A percentile compares a stretch with the other conserved stretches of the same genome.
Conservation (phyloP, 1,140 invertebrate genomes). For the Bradysia coprophila region DNA sequence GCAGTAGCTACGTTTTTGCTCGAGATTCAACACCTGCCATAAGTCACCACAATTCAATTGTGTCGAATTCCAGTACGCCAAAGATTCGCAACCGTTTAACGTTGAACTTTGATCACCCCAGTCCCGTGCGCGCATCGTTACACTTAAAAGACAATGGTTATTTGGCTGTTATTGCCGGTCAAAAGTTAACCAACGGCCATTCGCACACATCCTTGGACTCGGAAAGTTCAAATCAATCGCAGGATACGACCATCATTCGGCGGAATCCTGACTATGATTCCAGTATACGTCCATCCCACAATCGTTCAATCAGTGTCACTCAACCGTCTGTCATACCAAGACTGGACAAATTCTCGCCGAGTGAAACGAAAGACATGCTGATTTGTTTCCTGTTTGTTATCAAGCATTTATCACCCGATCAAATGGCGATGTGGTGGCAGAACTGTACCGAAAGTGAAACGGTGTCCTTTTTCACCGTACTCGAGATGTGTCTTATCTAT, state of each 20-base stretch:
- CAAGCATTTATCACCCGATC: conserved; percentile 73
- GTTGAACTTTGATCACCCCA: conserved; percentile 30
- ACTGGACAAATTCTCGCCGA: conserved; percentile 53
- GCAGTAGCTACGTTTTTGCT: conserved; percentile 25
- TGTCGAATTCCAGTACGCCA: conserved; percentile 22
- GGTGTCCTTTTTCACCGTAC: conserved; percentile 16
- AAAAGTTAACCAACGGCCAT: conserved; percentile 36
- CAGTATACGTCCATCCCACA: conserved; percentile 15
- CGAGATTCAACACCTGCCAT: conserved; percentile 20
- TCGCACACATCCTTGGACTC: conserved; percentile 28
- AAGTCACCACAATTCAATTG: neutral
- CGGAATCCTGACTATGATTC: conserved; percentile 14
- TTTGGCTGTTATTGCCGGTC: conserved; percentile 59
- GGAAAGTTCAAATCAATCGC: conserved; percentile 26
- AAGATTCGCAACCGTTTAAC: conserved; percentile 28
- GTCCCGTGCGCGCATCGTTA: conserved; percentile 31
- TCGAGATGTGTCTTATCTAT: conserved; percentile 48
- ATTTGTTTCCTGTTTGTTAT: conserved; percentile 81
- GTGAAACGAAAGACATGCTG: conserved; percentile 54
- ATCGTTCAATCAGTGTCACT: conserved; percentile 33
- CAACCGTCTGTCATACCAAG: conserved; percentile 29
- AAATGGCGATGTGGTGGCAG: conserved; percentile 80
- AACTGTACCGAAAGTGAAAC: conserved; percentile 36
- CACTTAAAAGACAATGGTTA: conserved; percentile 52
- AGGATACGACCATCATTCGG: conserved; percentile 39